Evolutionary conservation across 2,888 invertebrate genomes (phyloP).

Genomic region (Nineta flava): DNA sequence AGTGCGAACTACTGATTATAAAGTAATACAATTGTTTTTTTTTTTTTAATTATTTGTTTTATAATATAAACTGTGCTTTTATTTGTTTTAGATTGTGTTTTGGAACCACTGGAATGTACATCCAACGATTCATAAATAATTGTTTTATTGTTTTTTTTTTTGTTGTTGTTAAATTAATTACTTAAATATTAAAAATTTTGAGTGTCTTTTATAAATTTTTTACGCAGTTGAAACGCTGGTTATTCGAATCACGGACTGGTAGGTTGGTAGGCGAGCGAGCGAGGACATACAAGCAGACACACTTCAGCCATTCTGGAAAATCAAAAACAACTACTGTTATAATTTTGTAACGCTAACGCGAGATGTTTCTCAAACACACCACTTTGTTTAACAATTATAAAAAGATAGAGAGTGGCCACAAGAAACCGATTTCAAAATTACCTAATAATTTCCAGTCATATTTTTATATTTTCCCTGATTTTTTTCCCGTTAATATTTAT

Average conservation of each 20-base stretch:
- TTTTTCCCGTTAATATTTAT: too few relatives aligned
- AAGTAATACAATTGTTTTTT: not conserved
- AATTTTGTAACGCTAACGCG: not conserved
- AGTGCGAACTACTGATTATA: slow-evolving; percentile 3
- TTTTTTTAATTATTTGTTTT: not conserved
- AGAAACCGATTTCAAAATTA: too few relatives aligned
- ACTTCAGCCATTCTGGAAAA: slow-evolving; percentile 8
- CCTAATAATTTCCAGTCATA: too few relatives aligned
- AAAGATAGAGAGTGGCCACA: too few relatives aligned
- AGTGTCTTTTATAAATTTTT: not conserved
- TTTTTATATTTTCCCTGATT: too few relatives aligned
- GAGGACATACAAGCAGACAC: slow-evolving; percentile 3
- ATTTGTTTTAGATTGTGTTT: not conserved
- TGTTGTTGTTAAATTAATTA: not conserved
- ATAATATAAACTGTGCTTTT: not conserved
- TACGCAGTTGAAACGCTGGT: not conserved
- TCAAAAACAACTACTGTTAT: slow-evolving; percentile 4
- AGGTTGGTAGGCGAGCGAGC: not conserved
- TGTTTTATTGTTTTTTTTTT: not conserved
- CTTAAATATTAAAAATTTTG: not conserved
- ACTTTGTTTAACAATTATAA: too few relatives aligned
- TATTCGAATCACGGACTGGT: not conserved
- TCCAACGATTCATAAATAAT: not conserved
- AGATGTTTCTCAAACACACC: too few relatives aligned
- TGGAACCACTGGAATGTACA: not conserved